Conservation (phyloP, 2,888 invertebrate species). For the Macrophya alboannulata region DNA sequence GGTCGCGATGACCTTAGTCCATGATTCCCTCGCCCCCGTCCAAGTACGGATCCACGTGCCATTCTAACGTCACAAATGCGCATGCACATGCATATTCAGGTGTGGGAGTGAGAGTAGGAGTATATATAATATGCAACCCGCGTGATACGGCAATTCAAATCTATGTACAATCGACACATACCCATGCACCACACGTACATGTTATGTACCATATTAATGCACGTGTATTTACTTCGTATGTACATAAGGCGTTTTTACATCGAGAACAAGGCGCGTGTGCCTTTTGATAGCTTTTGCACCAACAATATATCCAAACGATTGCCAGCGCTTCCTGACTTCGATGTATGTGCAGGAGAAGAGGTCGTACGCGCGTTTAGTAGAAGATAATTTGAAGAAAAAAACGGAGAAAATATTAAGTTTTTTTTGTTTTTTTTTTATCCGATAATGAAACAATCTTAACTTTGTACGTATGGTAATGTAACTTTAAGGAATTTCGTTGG, state of each 20-base stretch:
- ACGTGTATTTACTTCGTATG: background rate
- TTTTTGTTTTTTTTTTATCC: too few relatives aligned
- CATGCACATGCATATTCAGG: slow-evolving; percentile 42
- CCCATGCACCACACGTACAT: too few relatives aligned
- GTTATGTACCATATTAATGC: background rate
- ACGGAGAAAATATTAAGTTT: background rate
- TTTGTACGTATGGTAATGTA: background rate
- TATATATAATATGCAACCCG: background rate
- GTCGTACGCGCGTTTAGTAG: background rate
- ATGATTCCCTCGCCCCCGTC: slow-evolving; percentile 79
- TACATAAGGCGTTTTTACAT: slow-evolving; percentile 7
- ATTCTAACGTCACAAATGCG: slow-evolving; percentile 45
- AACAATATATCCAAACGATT: background rate
- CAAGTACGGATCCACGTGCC: slow-evolving; percentile 44
- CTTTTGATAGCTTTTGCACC: slow-evolving; percentile 18
- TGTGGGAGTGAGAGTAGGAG: slow-evolving; percentile 20
- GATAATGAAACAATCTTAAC: too few relatives aligned
- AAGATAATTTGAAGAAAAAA: background rate
- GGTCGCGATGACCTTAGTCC: slow-evolving; percentile 84
- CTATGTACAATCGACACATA: background rate
- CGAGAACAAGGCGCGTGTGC: slow-evolving; percentile 32
- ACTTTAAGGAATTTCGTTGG: background rate
- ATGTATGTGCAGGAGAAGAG: background rate
- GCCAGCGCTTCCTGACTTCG: slow-evolving; percentile 44
- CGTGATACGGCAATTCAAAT: slow-evolving; percentile 18